Evolutionary conservation across 2,888 invertebrate genomes (phyloP), one percentile per base, ranked within the genome.

Genomic region (Pristionchus maxplancki): DNA sequence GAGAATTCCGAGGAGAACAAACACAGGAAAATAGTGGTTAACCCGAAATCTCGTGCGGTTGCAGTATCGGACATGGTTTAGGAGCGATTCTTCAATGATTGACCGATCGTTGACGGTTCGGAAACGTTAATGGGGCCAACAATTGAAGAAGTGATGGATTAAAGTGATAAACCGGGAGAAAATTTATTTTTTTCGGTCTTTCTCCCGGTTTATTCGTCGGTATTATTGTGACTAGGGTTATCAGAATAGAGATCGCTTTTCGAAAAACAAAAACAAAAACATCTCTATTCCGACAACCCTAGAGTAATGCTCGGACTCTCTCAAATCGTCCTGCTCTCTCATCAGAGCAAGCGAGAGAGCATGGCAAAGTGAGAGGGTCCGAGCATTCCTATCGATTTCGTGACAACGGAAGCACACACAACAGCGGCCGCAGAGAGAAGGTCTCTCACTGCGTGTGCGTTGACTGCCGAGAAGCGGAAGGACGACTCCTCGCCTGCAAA

Each of bases 361-460:
- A 24, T 17, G 53, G 4, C 9, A 58, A 58, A 24, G 5, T 58
- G 53, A 58, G 53, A 58, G 31, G 11, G 28, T 34, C 40, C 37
- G 17, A 34, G 40, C 40, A 20, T 9, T 1, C 20, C 31, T 34
- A 31, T 13, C 31, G 58, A 6, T 58, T 64, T 28, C 8, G 20
- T 31, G 31, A 40, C 40, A n/a, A 83, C 44, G 44, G 11, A 31
- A 31, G 24, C 34, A 50, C 34, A 53, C 82, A 15, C 34, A 83
- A 58, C 58, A 58, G 58, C 58, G 58, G 58, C 58, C 24, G 58
- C 58, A n/a, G 53, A 53, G 50, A 28, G 20, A 28, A 83, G 50
- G 13, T 53, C 82, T 83, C 82, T 83, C 82, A 83, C 82, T 9
- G 53, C 53, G 31, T 83, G 6, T 11, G 82, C 34, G 8, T 53